Percentiles rank a stretch among this genome's conserved stretches.
These are phyloP conservation scores for Rosalia funebris DNA, from an alignment of 2,888 invertebrate species.

Conservation along the genomic window DNA sequence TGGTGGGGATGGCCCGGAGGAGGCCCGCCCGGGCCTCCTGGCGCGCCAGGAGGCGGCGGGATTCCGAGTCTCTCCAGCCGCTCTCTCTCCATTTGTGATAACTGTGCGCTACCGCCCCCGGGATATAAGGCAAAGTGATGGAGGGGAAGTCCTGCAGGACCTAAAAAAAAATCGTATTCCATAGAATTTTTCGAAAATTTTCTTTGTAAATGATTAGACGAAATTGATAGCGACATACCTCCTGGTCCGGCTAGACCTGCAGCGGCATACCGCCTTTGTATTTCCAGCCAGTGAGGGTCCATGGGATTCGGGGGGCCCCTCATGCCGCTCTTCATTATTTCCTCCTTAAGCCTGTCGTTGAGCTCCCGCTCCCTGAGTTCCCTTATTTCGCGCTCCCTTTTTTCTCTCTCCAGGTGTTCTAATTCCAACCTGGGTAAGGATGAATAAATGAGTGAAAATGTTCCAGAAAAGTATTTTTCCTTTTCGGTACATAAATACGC, in stretches of 20 bases:
- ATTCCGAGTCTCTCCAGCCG: constrained; percentile 85
- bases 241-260: constrained; percentile 63
- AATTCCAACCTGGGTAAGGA: constrained; percentile 66
- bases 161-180: constrained; percentile 28
- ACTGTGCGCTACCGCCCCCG: constrained; percentile 72
- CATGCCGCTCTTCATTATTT: constrained; percentile 77
- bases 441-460: too few relatives aligned
- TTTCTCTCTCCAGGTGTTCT: constrained; percentile 76
- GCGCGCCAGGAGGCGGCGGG: constrained; percentile 68
- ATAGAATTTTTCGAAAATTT: too few relatives aligned
- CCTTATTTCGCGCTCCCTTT: constrained; percentile 80
- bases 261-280: constrained; percentile 76
- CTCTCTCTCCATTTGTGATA: constrained; percentile 89
- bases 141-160: constrained; percentile 68
- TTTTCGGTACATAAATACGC: too few relatives aligned
- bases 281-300: constrained; percentile 86
- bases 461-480: too few relatives aligned
- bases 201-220: too few relatives aligned
- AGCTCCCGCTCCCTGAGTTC: constrained; percentile 83
- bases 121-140: constrained; percentile 80
- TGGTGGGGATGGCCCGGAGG: constrained; percentile 67
- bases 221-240: too few relatives aligned
- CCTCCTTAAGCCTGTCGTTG: constrained; percentile 88
- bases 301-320: constrained; percentile 63
- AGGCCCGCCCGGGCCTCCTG: constrained; percentile 67